Conservation (phyloP, 2,888 invertebrate species). For the Augiades crinisus region DNA sequence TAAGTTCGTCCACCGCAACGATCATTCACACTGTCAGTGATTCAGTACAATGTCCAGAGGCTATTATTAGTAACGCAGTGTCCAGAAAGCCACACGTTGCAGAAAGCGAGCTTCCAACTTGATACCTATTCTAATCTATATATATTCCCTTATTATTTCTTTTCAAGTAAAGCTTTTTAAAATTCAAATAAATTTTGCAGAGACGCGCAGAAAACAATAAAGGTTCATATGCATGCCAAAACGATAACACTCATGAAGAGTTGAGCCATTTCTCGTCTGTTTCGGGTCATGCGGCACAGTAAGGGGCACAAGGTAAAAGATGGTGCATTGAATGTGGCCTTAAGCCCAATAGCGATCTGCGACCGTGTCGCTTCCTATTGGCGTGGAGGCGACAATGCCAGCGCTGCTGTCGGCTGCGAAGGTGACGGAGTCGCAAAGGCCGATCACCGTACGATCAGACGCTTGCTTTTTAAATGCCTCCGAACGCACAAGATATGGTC, state of each 20-base stretch:
- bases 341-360: conserved; percentile 79
- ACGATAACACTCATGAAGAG: neutral
- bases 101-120: no score
- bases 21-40: no score
- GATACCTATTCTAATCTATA: no score
- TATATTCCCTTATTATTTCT: no score
- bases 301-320: conserved; percentile 81
- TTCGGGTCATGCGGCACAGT: conserved; percentile 71
- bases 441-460: conserved; percentile 49
- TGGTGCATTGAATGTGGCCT: conserved; percentile 81
- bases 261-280: conserved; percentile 31
- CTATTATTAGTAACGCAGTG: no score
- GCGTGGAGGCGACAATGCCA: conserved; percentile 76
- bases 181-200: no score
- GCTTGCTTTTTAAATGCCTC: conserved; percentile 20
- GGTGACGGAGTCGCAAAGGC: conserved; percentile 70
- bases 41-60: no score
- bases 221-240: neutral
- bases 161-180: no score
- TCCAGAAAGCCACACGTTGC: no score
- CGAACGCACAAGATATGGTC: conserved; percentile 12
- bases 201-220: neutral
- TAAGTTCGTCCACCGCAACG: no score
- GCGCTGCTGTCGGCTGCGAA: conserved; percentile 61
- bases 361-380: conserved; percentile 77